Percentiles rank a stretch among this genome's conserved stretches.
phyloP scores from a whole-genome alignment of 2,113 vertebrate species.

The Chloropsis hardwickii region DNA sequence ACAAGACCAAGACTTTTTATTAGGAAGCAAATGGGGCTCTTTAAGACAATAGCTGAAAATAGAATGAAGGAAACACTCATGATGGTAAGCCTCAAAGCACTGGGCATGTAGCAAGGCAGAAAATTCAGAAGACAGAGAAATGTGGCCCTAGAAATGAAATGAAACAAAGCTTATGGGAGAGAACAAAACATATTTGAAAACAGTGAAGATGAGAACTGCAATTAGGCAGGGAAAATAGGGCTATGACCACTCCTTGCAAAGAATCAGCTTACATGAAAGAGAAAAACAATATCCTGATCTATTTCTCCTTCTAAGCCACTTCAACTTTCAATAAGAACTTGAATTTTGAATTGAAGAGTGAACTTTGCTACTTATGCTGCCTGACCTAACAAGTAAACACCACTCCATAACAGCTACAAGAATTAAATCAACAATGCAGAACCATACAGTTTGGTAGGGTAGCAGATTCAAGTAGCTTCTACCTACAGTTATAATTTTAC shows the following conservation, averaged over 20 bases:
- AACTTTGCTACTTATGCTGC: background rate
- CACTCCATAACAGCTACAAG: background rate
- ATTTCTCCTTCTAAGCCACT: background rate
- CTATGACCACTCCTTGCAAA: background rate
- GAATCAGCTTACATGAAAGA: background rate
- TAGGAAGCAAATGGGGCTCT: accelerated
- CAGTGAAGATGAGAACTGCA: background rate
- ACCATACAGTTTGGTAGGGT: background rate
- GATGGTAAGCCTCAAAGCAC: background rate
- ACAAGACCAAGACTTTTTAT: background rate
- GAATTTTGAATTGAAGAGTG: background rate
- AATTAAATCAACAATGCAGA: background rate
- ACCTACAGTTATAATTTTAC: background rate
- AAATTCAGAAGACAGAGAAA: background rate
- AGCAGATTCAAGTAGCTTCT: background rate
- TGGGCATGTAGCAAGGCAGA: background rate
- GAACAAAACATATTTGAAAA: background rate
- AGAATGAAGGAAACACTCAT: background rate
- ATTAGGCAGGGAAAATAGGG: background rate
- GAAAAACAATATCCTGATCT: background rate
- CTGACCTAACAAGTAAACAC: background rate
- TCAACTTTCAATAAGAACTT: background rate
- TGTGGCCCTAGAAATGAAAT: background rate
- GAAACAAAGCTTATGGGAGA: background rate
- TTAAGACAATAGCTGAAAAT: background rate